Conservation (phyloP, 2,888 invertebrate genomes). For the Nephrotoma guestfalica region DNA sequence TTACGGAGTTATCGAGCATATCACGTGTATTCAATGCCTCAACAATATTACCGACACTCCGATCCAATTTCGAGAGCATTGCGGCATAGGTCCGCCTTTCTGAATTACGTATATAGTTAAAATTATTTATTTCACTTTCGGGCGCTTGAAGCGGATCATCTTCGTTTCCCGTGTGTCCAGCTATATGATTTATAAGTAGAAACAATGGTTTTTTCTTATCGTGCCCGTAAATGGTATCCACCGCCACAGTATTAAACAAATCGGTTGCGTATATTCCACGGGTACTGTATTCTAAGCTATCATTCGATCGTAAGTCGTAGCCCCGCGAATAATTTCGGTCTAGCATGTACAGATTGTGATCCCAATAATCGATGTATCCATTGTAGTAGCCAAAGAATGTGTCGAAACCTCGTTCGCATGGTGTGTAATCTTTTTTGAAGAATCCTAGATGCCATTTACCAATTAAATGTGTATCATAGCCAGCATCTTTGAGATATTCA, state of each 20-base stretch:
- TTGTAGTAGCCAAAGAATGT: constrained; percentile 74
- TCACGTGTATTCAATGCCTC: constrained; percentile 45
- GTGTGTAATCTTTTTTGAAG: constrained; percentile 43
- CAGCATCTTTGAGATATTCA: constrained; percentile 48
- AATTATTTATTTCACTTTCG: constrained; percentile 49
- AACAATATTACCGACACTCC: constrained; percentile 66
- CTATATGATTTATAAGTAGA: constrained; percentile 62
- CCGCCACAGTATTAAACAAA: constrained; percentile 49
- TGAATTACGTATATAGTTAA: constrained; percentile 48
- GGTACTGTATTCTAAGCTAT: constrained; percentile 36
- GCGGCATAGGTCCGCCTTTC: constrained; percentile 57
- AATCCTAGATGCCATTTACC: constrained; percentile 90
- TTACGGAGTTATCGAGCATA: constrained; percentile 66
- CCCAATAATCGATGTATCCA: constrained; percentile 68
- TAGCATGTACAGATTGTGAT: constrained; percentile 38
- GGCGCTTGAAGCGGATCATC: constrained; percentile 59
- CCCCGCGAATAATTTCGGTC: constrained; percentile 29
- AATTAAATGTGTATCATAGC: constrained; percentile 67
- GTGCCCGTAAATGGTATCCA: constrained; percentile 44
- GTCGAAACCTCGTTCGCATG: constrained; percentile 61
- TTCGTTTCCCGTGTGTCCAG: constrained; percentile 61
- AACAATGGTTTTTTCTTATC: constrained; percentile 51
- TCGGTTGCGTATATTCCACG: constrained; percentile 52
- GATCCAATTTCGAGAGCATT: constrained; percentile 72
- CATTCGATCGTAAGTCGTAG: constrained; percentile 37